phyloP scores from a whole-genome alignment of 2,888 invertebrate genomes.

The Monochamus alternatus region DNA sequence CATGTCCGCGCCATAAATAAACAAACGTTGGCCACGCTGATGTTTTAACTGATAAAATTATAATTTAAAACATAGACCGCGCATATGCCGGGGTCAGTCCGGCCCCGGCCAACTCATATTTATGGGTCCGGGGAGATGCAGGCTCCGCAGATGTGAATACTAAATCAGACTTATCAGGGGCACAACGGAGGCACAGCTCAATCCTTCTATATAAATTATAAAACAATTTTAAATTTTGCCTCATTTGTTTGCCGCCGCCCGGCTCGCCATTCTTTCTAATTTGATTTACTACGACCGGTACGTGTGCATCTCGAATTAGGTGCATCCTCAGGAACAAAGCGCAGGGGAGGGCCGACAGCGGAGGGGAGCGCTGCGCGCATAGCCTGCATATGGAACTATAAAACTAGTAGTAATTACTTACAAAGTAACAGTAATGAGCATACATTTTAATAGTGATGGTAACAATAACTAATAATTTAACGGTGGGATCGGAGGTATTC shows the following conservation, averaged over 20 bases:
- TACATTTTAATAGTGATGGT: too few relatives aligned
- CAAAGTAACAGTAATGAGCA: too few relatives aligned
- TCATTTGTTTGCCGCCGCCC: conserved; percentile 31
- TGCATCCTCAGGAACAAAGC: conserved; percentile 4
- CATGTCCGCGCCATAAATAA: conserved; percentile 44
- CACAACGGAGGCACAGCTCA: conserved; percentile 46
- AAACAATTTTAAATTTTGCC: conserved; percentile 39
- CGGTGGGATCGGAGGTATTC: too few relatives aligned
- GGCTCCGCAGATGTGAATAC: conserved; percentile 56
- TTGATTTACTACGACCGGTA: conserved; percentile 42
- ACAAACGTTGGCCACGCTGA: conserved; percentile 39
- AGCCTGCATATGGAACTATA: neutral
- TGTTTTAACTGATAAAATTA: conserved; percentile 54
- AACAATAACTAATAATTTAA: too few relatives aligned
- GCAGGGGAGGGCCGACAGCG: neutral
- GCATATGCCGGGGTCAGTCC: conserved; percentile 54
- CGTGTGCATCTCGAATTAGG: conserved; percentile 39
- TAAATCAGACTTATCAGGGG: conserved; percentile 57
- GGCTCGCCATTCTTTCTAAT: conserved; percentile 42
- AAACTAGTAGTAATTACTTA: neutral
- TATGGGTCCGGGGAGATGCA: conserved; percentile 53
- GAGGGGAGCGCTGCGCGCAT: neutral
- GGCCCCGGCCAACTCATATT: conserved; percentile 41
- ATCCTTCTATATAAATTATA: conserved; percentile 49
- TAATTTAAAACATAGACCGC: conserved; percentile 55